Conservation (phyloP, 2,113 vertebrate genomes). For the Salvelinus fontinalis region DNA sequence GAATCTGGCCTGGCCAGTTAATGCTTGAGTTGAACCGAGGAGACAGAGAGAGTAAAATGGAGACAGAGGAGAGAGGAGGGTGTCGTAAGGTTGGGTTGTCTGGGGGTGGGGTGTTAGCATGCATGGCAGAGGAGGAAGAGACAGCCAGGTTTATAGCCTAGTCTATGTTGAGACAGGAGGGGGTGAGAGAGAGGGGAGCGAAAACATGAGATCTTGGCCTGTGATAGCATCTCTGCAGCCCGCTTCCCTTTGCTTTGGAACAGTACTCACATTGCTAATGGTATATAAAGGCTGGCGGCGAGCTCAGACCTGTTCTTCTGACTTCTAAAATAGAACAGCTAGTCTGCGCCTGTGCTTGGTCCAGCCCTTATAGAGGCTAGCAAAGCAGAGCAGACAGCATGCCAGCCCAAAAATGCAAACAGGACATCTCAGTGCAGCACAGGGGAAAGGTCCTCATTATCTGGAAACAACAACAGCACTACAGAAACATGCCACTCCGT, state of each 20-base stretch:
- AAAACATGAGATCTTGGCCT: slow-evolving; percentile 47
- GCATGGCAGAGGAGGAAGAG: slow-evolving; percentile 49
- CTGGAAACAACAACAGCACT: slow-evolving; percentile 13
- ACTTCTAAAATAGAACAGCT: slow-evolving; percentile 72
- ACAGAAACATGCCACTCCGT: too few species aligned
- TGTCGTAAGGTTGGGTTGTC: background rate
- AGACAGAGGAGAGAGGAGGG: background rate
- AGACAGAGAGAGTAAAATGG: slow-evolving; percentile 37
- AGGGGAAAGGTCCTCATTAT: slow-evolving; percentile 58
- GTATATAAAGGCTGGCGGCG: slow-evolving; percentile 63
- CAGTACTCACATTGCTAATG: slow-evolving; percentile 75
- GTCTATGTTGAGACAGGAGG: slow-evolving; percentile 41
- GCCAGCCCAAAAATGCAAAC: slow-evolving; percentile 64
- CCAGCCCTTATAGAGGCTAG: slow-evolving; percentile 40
- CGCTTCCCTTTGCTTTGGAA: slow-evolving; percentile 68
- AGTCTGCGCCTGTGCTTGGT: slow-evolving; percentile 37
- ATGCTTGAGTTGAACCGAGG: slow-evolving; percentile 44
- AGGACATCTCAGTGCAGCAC: slow-evolving; percentile 53
- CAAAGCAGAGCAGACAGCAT: slow-evolving; percentile 24
- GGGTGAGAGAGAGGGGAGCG: slow-evolving; percentile 35
- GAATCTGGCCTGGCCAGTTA: slow-evolving; percentile 65
- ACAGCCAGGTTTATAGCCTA: slow-evolving; percentile 24
- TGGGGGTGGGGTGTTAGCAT: slow-evolving; percentile 32
- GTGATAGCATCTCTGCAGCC: slow-evolving; percentile 72
- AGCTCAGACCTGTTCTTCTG: slow-evolving; percentile 69